These are phyloP conservation scores for Hippoglossus hippoglossus DNA, from an alignment of 2,797 vertebrate species.

Conservation along the genomic window DNA sequence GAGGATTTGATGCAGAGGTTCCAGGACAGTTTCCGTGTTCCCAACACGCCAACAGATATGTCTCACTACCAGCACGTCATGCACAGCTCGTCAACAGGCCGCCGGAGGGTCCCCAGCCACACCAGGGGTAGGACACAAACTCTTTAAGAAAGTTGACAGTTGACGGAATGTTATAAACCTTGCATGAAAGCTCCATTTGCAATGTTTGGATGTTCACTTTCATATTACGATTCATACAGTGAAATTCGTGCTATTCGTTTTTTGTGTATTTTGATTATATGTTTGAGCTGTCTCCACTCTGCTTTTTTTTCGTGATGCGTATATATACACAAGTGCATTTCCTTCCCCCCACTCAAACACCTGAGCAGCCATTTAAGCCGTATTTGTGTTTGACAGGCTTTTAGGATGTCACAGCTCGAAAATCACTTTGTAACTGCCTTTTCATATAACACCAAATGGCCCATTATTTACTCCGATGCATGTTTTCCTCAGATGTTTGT, in stretches of 20 bases:
- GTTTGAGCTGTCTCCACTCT: neutral
- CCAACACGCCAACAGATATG: constrained; percentile 92
- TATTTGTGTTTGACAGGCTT: no score
- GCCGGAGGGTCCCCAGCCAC: constrained; percentile 88
- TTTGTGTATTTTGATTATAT: neutral
- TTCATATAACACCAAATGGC: no score
- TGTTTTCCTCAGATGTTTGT: no score
- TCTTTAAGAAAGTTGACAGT: neutral
- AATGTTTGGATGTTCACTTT: neutral
- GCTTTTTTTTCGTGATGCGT: neutral
- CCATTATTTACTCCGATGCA: no score
- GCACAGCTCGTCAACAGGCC: constrained; percentile 88
- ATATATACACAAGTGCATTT: constrained; percentile 1
- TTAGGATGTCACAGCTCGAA: no score
- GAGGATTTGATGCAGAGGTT: constrained; percentile 98
- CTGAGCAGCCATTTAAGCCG: no score
- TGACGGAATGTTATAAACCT: neutral
- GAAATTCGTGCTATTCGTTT: no score
- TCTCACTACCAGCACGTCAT: constrained; percentile 91
- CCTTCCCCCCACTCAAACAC: no score
- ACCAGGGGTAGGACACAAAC: constrained; percentile 86
- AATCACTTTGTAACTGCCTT: no score
- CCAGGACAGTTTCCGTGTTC: constrained; percentile 94
- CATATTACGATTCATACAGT: neutral
- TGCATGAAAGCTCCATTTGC: neutral